Base-by-base conservation (phyloP, 2,888 invertebrate genomes). In the Aspidiotus destructor region DNA sequence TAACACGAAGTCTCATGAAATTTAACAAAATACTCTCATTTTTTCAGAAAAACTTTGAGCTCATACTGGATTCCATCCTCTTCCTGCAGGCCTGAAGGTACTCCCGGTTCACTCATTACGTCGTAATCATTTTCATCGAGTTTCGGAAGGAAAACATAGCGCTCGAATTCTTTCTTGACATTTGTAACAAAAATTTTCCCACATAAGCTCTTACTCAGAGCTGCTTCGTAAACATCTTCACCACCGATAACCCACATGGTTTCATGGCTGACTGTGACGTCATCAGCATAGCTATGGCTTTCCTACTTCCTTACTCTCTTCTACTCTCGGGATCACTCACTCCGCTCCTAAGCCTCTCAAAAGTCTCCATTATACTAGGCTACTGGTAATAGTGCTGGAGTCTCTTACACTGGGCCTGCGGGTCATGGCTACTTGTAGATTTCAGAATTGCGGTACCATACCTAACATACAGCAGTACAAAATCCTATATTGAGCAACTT, bases 181-280 rank as follows among this genome's bases (percentile, higher is more conserved):
- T 86, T 83, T 0, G 96, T 96, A 16, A 95, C 78, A 75, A 93
- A 96, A 48, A 96, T 80, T 65, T 89, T 83, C 72, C 86, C 83
- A 71, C 89, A 89, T 28, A 68, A 58, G 17, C 68, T 54, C 7
- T 69, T 68, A 8, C 68, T 68, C 7, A 71, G 7, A 8, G 71
- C 71, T 70, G 70, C 86, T 80, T 87, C 81, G 76, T 94, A 94
- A 67, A 94, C 82, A 7, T 85, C 81, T 73, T 86, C 84, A 7
- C 98, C 92, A 40, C 97, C 92, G 71, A 93, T 89, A 68, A 96
- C 86, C 91, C 95, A 97, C 9, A 94, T 79, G 16, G 82, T 84
- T 76, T 95, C 91, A n/a, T n/a, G n/a, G n/a, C n/a, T n/a, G n/a
- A n/a, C n/a, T n/a, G n/a, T n/a, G n/a, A n/a, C n/a, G n/a, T n/a